Base-by-base conservation (phyloP, 2,888 invertebrate species). In the Clanis bilineata region DNA sequence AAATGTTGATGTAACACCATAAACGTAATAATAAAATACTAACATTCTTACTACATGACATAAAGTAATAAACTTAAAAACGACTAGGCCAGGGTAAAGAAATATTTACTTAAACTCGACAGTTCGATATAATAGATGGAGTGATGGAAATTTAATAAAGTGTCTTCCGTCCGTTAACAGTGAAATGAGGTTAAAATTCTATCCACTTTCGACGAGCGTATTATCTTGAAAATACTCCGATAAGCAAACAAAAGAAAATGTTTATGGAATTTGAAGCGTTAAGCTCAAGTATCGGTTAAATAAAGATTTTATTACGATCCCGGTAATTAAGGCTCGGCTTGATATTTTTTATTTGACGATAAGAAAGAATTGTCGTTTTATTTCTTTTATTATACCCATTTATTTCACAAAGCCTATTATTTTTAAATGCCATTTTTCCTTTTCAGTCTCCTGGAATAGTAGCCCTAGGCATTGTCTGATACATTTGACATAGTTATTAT, bases 241-340 rank as follows among this genome's bases (percentile, higher is more conserved):
- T 62, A 62, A 64, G 62, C 43, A 56, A 69, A 70, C 65, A 70
- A 70, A 67, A 68, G 68, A 66, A 68, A 70, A 56, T 60, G 64
- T 63, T 68, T 60, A 64, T 58, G 58, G 61, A 64, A 64, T 65
- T 64, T 61, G 56, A 62, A 70, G 66, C 39, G 51, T 59, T 59
- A 36, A 68, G 59, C 44, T 62, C 58, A 64, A 68, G 44, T 62
- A 56, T 56, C 28, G 59, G 44, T 62, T 56, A 62, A 66, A 64
- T 65, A 65, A 67, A 60, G 62, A 60, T 56, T 54, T 66, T 67
- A 71, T 63, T 67, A 64, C 64, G 54, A 63, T 61, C 51, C 62
- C 56, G 59, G 67, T 65, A 60, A 65, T 64, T 64, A 63, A 62
- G 60, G 58, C 54, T 59, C 43, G 54, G 61, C 44, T 63, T 59